Evolutionary conservation across 2,888 invertebrate genomes (phyloP).

Genomic region (Cybosia mesomella): DNA sequence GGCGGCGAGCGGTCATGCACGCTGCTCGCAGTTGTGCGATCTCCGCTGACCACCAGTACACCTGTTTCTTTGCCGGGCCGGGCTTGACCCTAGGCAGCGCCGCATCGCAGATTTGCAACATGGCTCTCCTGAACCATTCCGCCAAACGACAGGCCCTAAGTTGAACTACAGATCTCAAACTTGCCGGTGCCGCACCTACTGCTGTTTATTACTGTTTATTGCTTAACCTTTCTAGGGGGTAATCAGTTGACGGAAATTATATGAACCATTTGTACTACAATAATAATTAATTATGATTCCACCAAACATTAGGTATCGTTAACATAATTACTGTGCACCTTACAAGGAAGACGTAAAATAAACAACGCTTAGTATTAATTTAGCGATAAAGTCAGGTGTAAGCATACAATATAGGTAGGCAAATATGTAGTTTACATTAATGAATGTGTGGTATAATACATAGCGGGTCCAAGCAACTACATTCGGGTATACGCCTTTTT

Average conservation of each 20-base stretch:
- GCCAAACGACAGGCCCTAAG: no score
- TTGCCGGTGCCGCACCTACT: neutral
- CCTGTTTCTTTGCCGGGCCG: no score
- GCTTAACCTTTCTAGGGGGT: neutral
- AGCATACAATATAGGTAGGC: neutral
- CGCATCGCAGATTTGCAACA: no score
- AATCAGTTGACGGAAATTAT: neutral
- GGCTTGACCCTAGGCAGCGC: no score
- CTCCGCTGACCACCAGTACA: no score
- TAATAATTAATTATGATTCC: slow-evolving; percentile 6
- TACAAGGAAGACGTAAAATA: slow-evolving; percentile 13
- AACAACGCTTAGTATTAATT: slow-evolving; percentile 15
- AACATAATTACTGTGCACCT: slow-evolving; percentile 14
- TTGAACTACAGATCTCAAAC: neutral
- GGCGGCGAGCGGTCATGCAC: no score
- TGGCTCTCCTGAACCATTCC: no score
- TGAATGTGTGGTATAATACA: no score
- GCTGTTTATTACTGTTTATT: neutral
- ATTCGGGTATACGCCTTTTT: no score
- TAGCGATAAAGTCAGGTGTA: slow-evolving; percentile 7
- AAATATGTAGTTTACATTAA: no score
- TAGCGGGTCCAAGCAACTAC: no score
- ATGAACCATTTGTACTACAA: neutral
- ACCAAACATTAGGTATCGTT: slow-evolving; percentile 14
- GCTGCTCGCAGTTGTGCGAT: no score